These are phyloP conservation scores for Drosophila biarmipes DNA, from an alignment of 1,140 invertebrate genomes.

Conservation along the genomic window DNA sequence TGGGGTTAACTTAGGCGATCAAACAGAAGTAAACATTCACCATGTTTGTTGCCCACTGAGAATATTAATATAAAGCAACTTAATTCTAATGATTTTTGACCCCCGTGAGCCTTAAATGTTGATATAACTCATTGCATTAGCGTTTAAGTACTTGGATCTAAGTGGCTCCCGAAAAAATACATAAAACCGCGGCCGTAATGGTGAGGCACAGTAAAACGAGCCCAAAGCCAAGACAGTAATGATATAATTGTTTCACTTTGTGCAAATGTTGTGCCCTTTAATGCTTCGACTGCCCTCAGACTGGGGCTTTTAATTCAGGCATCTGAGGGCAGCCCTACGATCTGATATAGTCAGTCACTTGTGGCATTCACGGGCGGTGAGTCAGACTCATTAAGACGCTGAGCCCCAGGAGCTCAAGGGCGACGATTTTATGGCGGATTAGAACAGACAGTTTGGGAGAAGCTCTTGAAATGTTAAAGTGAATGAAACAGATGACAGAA, in stretches of 20 bases:
- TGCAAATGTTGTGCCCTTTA: conserved; percentile 48
- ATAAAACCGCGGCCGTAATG: conserved; percentile 9
- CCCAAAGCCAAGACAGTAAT: conserved; percentile 13
- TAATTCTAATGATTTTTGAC: too few species aligned
- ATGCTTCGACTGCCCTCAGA: conserved; percentile 33
- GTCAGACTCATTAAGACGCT: conserved; percentile 12
- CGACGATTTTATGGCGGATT: conserved; percentile 14
- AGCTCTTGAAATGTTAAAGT: too few species aligned
- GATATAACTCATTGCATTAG: not conserved
- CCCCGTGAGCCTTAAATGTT: too few species aligned
- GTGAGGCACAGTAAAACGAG: conserved; percentile 5
- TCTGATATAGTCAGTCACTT: conserved; percentile 18
- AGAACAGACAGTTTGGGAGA: not conserved
- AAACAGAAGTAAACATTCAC: too few species aligned
- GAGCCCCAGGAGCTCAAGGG: conserved; percentile 8
- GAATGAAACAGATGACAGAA: too few species aligned
- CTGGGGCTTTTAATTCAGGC: conserved; percentile 13
- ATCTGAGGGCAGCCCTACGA: conserved; percentile 21
- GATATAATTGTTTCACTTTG: conserved; percentile 41
- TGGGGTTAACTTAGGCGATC: conserved; percentile 20
- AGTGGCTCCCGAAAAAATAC: conserved; percentile 15
- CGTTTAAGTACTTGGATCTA: not conserved
- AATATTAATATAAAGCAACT: too few species aligned
- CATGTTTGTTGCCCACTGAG: too few species aligned
- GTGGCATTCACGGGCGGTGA: conserved; percentile 39